Base-by-base conservation (phyloP, 2,888 invertebrate genomes). In the Drosophila kambysellisi region DNA sequence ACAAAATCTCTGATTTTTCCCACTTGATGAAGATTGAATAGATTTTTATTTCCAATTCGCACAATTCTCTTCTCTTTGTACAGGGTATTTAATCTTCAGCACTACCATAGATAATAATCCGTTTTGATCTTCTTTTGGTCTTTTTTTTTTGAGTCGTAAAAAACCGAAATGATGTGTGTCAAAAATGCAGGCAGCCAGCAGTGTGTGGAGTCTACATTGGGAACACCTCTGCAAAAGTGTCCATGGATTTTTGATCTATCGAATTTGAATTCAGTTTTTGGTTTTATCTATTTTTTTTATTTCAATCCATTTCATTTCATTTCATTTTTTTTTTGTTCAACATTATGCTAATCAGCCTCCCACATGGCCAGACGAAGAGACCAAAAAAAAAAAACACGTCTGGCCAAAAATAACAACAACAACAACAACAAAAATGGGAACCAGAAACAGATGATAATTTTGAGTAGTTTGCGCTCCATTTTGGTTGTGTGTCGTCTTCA, bases 341-440 rank as follows among this genome's bases (percentile, higher is more conserved):
- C 73, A 69, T 62, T 76, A 89, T 88, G 90, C 78, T 90, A 89
- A 88, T 87, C 90, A 90, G 82, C 76, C 87, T 90, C 91, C 87
- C 87, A 90, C 87, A 83, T 87, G 76, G 90, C 83, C 83, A 90
- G 78, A 82, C 80, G 46, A 29, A 39, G 11, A 35, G 50, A 29
- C n/a, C 6, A 25, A 66, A 56, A 39, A 51, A 29, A 41, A 68
- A 41, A 60, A 73, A 86, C 79, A 74, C 43, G 91, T 81, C 74
- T 77, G 60, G 51, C 91, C 90, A 83, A 89, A 88, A 83, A 83
- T 88, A 39, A 15, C 20, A 46, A 48, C 1, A 25, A 68, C 29
- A 68, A 5, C 7, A 32, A 32, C 7, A 88, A 82, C 25, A 79
- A 76, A 82, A 79, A 80, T 39, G 11, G 33, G 48, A 64, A 41